phyloP scores from a whole-genome alignment of 2,113 vertebrate genomes.

The Erythrocebus patas region DNA sequence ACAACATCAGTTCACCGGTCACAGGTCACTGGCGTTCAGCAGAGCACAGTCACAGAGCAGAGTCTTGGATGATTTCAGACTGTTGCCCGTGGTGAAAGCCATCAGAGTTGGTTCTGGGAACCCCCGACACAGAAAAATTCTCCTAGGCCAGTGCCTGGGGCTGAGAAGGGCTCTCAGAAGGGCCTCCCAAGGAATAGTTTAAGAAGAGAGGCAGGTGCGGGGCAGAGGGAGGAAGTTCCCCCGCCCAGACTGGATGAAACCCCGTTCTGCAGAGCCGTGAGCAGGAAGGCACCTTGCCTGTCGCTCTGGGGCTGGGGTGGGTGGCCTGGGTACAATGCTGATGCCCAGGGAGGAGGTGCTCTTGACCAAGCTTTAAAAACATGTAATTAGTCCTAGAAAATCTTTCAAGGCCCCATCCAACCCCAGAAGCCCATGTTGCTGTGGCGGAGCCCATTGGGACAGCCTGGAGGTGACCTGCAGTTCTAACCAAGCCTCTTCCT shows the following conservation, averaged over 20 bases:
- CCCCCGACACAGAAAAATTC: too few species aligned
- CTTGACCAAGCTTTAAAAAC: neutral
- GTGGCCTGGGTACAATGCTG: accelerated
- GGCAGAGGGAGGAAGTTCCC: neutral
- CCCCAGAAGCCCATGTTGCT: accelerated
- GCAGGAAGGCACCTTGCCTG: neutral
- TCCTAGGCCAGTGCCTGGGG: neutral
- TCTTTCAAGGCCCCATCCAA: neutral
- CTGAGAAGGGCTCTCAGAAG: neutral
- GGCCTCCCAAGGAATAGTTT: neutral
- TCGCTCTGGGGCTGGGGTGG: neutral
- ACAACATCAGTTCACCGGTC: accelerated
- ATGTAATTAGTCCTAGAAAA: neutral
- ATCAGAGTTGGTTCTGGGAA: neutral
- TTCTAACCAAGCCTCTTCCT: neutral
- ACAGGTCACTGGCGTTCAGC: neutral
- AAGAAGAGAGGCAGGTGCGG: neutral
- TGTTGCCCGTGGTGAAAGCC: neutral
- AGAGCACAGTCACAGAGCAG: neutral
- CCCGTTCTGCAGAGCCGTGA: neutral
- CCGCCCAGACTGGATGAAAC: neutral
- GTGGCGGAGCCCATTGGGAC: accelerated
- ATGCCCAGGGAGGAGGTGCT: accelerated
- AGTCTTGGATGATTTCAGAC: neutral
- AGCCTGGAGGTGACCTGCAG: neutral